Conservation (phyloP, 1,140 invertebrate genomes). For the Harpegnathos saltator region DNA sequence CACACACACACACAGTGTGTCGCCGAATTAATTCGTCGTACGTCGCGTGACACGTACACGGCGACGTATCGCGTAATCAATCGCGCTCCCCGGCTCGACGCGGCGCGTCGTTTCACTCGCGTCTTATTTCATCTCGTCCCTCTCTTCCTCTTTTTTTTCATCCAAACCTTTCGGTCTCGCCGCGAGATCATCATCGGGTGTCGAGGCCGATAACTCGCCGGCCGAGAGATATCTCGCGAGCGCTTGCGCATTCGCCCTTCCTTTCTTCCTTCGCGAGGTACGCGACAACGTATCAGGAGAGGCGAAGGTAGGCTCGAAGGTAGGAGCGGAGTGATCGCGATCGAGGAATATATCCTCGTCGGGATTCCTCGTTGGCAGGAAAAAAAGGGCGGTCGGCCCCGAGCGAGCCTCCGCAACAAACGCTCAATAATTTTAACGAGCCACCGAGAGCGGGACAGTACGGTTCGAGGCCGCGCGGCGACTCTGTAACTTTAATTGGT, state of each 20-base stretch:
- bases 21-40: conserved; percentile 41
- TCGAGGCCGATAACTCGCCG: conserved; percentile 71
- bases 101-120: neutral
- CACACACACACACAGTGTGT: no score
- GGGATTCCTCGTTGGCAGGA: conserved; percentile 48
- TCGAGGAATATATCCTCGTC: conserved; percentile 53
- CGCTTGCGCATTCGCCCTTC: neutral
- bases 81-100: conserved; percentile 1
- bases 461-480: conserved; percentile 8
- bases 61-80: conserved; percentile 29
- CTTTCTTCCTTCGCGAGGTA: neutral
- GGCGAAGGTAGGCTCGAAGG: conserved; percentile 1
- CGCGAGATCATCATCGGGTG: conserved; percentile 43
- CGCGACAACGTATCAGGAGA: conserved; percentile 36
- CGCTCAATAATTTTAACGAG: conserved; percentile 84
- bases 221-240: conserved; percentile 57
- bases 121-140: no score
- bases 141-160: no score
- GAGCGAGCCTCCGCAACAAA: conserved; percentile 45
- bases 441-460: conserved; percentile 41
- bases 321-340: conserved; percentile 68
- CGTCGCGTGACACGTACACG: conserved; percentile 32
- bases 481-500: conserved; percentile 69
- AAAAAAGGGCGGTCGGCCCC: conserved; percentile 36
- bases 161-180: neutral